Evolutionary conservation across 2,113 vertebrate genomes (phyloP).

Genomic region (Chionis minor): DNA sequence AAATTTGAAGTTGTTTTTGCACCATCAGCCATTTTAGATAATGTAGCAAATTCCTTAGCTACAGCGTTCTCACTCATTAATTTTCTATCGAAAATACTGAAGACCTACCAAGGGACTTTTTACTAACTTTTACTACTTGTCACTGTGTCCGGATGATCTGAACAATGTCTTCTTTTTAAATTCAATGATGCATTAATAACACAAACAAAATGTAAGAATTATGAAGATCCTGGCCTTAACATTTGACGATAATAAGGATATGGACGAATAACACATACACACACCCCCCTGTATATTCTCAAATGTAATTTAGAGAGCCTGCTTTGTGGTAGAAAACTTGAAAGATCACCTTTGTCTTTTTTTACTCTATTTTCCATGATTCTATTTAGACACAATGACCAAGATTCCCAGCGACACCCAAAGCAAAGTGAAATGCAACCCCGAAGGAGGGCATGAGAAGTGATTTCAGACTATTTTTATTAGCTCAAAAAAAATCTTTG

Average conservation of each 20-base stretch:
- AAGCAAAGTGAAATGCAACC: background rate
- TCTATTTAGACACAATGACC: background rate
- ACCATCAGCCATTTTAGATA: background rate
- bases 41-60: background rate
- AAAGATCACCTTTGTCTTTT: background rate
- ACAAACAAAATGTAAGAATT: background rate
- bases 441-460: background rate
- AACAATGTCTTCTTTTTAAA: background rate
- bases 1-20: background rate
- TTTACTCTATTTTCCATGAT: background rate
- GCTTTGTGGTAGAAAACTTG: background rate
- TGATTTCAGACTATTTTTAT: background rate
- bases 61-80: background rate
- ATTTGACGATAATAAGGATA: background rate
- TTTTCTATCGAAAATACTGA: background rate
- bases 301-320: background rate
- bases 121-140: background rate
- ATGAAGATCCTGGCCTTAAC: background rate
- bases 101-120: background rate
- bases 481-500: background rate
- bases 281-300: background rate
- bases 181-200: background rate
- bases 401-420: background rate
- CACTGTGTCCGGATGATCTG: background rate
- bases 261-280: background rate